A percentile compares a stretch with the other conserved stretches of the same genome.
Evolutionary conservation across 2,888 invertebrate species (phyloP).

Genomic region (Rambutsinella grinnellia): DNA sequence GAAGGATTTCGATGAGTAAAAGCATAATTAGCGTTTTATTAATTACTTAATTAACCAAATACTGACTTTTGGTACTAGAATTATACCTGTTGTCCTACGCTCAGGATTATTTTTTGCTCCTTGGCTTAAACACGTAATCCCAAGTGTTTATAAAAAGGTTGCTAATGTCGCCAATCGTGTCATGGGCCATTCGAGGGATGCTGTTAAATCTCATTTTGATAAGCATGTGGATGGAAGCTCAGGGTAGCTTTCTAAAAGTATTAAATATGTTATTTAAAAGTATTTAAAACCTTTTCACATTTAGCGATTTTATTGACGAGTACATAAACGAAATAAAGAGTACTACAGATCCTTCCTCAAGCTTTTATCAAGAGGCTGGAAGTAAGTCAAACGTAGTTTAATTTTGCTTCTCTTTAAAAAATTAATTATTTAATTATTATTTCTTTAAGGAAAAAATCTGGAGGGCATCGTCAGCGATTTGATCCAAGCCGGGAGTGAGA

Average conservation of each 20-base stretch:
- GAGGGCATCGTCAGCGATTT: conserved; percentile 41
- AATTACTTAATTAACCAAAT: too few species aligned
- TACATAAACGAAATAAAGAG: conserved; percentile 51
- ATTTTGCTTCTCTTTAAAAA: not conserved
- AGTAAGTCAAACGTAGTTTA: conserved; percentile 15
- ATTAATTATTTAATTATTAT: not conserved
- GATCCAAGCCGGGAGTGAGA: conserved; percentile 54
- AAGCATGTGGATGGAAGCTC: not conserved
- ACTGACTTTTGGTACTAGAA: too few species aligned
- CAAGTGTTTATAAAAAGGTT: not conserved
- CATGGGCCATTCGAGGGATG: conserved; percentile 3
- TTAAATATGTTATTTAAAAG: too few species aligned
- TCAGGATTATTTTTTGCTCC: not conserved
- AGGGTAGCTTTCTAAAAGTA: too few species aligned
- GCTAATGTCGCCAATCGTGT: not conserved
- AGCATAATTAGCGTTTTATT: too few species aligned
- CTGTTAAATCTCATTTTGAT: conserved; percentile 9
- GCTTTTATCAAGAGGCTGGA: conserved; percentile 51
- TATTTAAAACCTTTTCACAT: not conserved
- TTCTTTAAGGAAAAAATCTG: conserved; percentile 38
- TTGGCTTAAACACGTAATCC: not conserved
- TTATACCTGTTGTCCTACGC: not conserved
- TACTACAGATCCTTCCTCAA: conserved; percentile 45
- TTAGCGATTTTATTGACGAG: conserved; percentile 60
- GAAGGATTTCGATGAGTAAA: too few species aligned